phyloP scores from a whole-genome alignment of 2,113 vertebrate genomes.

The Todiramphus chloris region DNA sequence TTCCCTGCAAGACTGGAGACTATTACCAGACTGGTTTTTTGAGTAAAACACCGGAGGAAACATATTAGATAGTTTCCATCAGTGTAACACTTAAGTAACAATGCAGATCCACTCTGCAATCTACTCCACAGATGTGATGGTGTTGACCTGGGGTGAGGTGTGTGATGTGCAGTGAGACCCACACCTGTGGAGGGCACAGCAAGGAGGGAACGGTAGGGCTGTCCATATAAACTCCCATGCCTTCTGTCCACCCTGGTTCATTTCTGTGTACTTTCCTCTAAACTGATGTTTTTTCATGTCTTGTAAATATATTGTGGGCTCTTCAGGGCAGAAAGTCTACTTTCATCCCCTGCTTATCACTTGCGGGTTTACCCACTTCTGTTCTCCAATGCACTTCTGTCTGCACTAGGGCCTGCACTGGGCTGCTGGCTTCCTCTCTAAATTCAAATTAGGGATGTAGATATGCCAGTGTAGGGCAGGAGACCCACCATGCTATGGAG shows the following conservation, averaged over 20 bases:
- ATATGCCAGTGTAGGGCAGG: not conserved
- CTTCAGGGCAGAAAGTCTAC: not conserved
- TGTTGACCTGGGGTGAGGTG: not conserved
- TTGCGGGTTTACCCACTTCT: not conserved
- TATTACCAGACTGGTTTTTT: not conserved
- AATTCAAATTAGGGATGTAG: not conserved
- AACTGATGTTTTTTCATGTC: not conserved
- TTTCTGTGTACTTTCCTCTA: not conserved
- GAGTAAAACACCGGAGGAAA: not conserved
- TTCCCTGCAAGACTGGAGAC: not conserved
- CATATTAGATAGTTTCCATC: not conserved
- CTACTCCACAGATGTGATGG: not conserved
- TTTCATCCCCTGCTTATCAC: not conserved
- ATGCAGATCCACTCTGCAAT: not conserved
- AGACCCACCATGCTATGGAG: rapidly evolving
- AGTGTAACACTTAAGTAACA: not conserved
- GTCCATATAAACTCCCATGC: not conserved
- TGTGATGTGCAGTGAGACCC: not conserved
- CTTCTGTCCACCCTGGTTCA: not conserved
- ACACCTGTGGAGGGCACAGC: not conserved
- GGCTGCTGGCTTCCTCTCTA: not conserved
- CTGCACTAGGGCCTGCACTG: not conserved
- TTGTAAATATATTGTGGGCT: not conserved
- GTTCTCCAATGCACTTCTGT: not conserved
- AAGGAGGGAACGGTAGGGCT: not conserved